Evolutionary conservation across 2,888 invertebrate species (phyloP).

Genomic region (Philereme vetulata): DNA sequence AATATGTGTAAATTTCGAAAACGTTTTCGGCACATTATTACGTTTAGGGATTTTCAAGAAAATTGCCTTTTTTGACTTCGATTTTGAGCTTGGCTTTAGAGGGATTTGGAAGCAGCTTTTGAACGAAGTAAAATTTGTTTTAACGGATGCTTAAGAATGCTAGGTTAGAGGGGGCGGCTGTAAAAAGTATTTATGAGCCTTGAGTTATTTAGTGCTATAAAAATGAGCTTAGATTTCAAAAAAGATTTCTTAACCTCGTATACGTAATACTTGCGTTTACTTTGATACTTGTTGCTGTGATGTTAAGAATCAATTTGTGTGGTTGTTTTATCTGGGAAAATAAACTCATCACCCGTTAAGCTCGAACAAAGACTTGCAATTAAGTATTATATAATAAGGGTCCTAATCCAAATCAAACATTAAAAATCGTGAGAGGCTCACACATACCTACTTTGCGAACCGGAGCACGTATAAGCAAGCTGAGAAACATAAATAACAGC

Average conservation of each 20-base stretch:
- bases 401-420: slow-evolving; percentile 30
- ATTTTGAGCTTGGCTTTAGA: slow-evolving; percentile 71
- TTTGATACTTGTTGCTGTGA: too few species aligned
- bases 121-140: slow-evolving; percentile 54
- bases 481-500: slow-evolving; percentile 78
- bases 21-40: slow-evolving; percentile 82
- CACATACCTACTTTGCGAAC: slow-evolving; percentile 53
- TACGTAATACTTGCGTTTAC: too few species aligned
- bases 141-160: slow-evolving; percentile 41
- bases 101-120: slow-evolving; percentile 62
- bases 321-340: too few species aligned
- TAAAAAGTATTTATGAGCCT: slow-evolving; percentile 8
- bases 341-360: too few species aligned
- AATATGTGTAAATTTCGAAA: slow-evolving; percentile 82
- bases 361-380: too few species aligned
- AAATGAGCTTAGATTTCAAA: slow-evolving; percentile 10
- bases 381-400: not conserved
- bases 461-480: slow-evolving; percentile 77
- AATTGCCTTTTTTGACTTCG: slow-evolving; percentile 79
- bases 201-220: slow-evolving; percentile 1
- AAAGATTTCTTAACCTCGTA: slow-evolving; percentile 6
- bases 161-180: slow-evolving; percentile 7
- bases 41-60: slow-evolving; percentile 81
- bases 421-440: slow-evolving; percentile 42
- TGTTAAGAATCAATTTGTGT: too few species aligned